Evolutionary conservation across 2,113 vertebrate species (phyloP), one percentile per base, ranked within the genome.

Genomic region (Centropristis striata): DNA sequence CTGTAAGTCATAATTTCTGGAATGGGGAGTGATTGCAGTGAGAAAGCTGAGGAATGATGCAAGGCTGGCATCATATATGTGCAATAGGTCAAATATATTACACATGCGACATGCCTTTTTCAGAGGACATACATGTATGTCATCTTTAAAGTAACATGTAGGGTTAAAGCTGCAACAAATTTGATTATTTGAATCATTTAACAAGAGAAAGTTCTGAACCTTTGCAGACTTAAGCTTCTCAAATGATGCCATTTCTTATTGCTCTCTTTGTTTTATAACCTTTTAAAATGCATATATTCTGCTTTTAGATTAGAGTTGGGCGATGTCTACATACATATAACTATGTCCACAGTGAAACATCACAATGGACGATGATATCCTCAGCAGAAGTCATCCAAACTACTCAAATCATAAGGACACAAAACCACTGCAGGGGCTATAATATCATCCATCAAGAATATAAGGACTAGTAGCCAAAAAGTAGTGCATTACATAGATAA

Each of bases 1-100:
- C 15, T 20, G n/a, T 27, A 49, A 65, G 54, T 78, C 61, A 47
- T 71, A 13, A 49, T 59, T 63, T 70, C 36, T 57, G 60, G 36
- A 70, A 61, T 51, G 67, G 37, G 65, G n/a, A n/a, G 54, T 27
- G 53, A 49, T 67, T 75, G 51, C 1, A n/a, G 16, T 32, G 27
- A 57, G 13, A 54, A 73, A 57, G 23, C 13, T 36, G n/a, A 23
- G 36, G 36, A 63, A n/a, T 64, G 54, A 71, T 47, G 20, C 28
- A 57, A 49, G 25, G 11, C 47, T 37, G 20, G 21, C 37, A 53
- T 71, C 44, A 28, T 9, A 39, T 44, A 5, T 39, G 23, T 70
- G 50, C 44, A 23, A 53, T 50, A 39, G 67, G 61, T 68, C 67
- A 60, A 28, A 32, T 18, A 8, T 63, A 15, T 32, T 25, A 25